These are phyloP conservation scores for Zygogramma bicolorata DNA, from an alignment of 2,888 invertebrate species.

Conservation along the genomic window DNA sequence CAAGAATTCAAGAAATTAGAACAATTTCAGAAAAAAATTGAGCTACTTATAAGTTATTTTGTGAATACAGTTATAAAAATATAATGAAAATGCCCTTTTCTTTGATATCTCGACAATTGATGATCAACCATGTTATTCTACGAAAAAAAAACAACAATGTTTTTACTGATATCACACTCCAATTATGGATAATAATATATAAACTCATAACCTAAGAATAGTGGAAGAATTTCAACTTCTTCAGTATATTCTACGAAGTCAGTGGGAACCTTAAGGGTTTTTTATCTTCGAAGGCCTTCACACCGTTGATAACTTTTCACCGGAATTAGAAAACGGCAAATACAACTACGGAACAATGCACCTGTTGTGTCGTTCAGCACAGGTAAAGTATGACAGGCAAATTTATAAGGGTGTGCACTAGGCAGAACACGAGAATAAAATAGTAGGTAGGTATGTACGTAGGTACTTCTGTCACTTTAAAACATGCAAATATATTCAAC, in stretches of 20 bases:
- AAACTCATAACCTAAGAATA: too few species aligned
- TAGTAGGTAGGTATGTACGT: constrained; percentile 20
- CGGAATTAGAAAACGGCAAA: neutral
- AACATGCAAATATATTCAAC: constrained; percentile 31
- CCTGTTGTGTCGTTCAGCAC: constrained; percentile 26
- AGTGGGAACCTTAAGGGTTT: neutral
- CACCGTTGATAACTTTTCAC: neutral
- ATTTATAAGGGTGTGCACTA: constrained; percentile 34
- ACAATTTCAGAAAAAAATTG: too few species aligned
- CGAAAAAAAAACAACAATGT: too few species aligned
- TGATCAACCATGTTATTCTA: too few species aligned
- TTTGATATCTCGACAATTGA: too few species aligned
- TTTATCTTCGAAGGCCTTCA: neutral
- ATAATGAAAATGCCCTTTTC: too few species aligned
- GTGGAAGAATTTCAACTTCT: too few species aligned
- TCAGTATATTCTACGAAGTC: neutral
- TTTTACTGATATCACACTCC: too few species aligned
- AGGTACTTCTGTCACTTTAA: constrained; percentile 28
- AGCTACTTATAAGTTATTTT: too few species aligned
- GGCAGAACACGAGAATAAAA: constrained; percentile 23
- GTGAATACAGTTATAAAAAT: too few species aligned
- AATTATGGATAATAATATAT: too few species aligned
- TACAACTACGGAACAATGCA: constrained; percentile 11
- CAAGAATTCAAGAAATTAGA: too few species aligned
- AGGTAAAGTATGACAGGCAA: constrained; percentile 41